Evolutionary conservation across 1,140 invertebrate species (phyloP).

Genomic region (Sycobia sp.): DNA sequence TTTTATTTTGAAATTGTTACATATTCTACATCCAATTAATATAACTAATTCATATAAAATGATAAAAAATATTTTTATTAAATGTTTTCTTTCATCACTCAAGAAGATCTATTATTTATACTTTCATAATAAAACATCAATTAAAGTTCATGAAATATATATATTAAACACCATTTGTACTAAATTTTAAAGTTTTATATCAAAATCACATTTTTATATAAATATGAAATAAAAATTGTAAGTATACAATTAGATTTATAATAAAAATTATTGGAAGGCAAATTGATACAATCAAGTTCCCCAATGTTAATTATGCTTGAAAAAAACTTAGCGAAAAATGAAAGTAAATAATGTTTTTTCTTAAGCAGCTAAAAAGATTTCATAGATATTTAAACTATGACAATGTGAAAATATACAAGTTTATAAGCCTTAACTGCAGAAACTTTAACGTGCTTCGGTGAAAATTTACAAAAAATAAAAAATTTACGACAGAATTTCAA

Average conservation of each 20-base stretch:
- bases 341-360: conserved; percentile 3
- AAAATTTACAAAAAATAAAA: conserved; percentile 6
- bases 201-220: conserved; percentile 24
- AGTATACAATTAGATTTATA: conserved; percentile 15
- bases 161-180: conserved; percentile 15
- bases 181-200: conserved; percentile 21
- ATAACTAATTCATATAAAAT: background rate
- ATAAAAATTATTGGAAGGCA: conserved; percentile 34
- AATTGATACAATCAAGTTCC: conserved; percentile 22
- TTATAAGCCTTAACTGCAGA: conserved; percentile 14
- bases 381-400: conserved; percentile 3
- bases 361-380: conserved; percentile 8
- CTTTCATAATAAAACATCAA: conserved; percentile 13
- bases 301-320: background rate
- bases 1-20: background rate
- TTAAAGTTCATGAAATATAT: conserved; percentile 17
- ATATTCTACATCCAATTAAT: conserved; percentile 12
- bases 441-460: conserved; percentile 8
- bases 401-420: conserved; percentile 27
- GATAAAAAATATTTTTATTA: conserved; percentile 26
- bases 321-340: no score
- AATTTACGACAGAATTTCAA: conserved; percentile 10
- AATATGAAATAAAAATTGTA: conserved; percentile 25
- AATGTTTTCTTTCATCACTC: conserved; percentile 23
- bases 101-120: conserved; percentile 7